Conservation (phyloP, 2,113 vertebrate species). For the Pontoporia blainvillei region DNA sequence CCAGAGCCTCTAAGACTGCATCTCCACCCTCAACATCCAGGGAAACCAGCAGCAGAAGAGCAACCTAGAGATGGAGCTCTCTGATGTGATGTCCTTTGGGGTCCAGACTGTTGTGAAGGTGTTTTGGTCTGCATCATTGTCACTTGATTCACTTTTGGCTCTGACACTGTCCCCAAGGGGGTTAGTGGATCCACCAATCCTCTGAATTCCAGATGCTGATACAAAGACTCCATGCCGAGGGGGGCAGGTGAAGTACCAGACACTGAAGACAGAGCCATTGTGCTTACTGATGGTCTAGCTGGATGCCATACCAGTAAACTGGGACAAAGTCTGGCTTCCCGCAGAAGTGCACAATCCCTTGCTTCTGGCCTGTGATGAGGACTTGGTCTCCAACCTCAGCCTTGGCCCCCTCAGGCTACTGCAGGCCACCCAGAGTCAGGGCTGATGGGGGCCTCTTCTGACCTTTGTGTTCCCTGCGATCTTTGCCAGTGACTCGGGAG, state of each 20-base stretch:
- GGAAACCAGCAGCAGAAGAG: slow-evolving; percentile 97
- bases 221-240: slow-evolving; percentile 92
- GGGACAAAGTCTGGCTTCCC: slow-evolving; percentile 94
- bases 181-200: slow-evolving; percentile 89
- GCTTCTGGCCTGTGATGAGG: slow-evolving; percentile 91
- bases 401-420: slow-evolving; percentile 86
- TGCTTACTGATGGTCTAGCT: slow-evolving; percentile 92
- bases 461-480: slow-evolving; percentile 89
- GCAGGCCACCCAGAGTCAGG: slow-evolving; percentile 80
- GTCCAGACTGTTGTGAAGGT: slow-evolving; percentile 90
- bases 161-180: slow-evolving; percentile 79
- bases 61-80: slow-evolving; percentile 95
- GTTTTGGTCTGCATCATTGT: slow-evolving; percentile 92
- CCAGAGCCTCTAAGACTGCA: slow-evolving; percentile 87
- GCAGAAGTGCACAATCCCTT: slow-evolving; percentile 88
- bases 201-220: slow-evolving; percentile 91
- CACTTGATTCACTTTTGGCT: slow-evolving; percentile 93
- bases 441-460: slow-evolving; percentile 86
- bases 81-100: slow-evolving; percentile 93
- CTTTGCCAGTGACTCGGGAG: slow-evolving; percentile 87
- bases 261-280: slow-evolving; percentile 91
- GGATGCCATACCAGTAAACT: slow-evolving; percentile 93
- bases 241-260: slow-evolving; percentile 92
- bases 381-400: slow-evolving; percentile 92
- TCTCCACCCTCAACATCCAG: slow-evolving; percentile 94